phyloP scores from a whole-genome alignment of 2,113 vertebrate species.

The Microcebus ravelobensis region DNA sequence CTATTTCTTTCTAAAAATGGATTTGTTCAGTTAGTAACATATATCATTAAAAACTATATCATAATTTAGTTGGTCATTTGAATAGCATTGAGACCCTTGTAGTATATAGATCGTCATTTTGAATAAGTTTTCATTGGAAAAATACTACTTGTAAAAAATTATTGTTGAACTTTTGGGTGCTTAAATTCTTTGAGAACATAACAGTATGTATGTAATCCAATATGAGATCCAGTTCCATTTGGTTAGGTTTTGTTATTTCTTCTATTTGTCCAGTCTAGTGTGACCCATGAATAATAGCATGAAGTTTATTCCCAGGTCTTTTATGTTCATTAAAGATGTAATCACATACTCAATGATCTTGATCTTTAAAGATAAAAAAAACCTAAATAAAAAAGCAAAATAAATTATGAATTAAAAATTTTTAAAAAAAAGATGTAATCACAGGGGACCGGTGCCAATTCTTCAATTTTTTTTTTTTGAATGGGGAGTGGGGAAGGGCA shows the following conservation, averaged over 20 bases:
- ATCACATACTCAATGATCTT: neutral
- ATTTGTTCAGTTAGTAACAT: conserved; percentile 13
- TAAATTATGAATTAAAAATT: no score
- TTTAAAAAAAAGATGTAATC: neutral
- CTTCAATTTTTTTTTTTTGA: conserved; percentile 48
- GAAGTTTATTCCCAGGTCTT: conserved; percentile 29
- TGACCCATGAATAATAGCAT: neutral
- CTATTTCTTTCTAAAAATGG: conserved; percentile 7
- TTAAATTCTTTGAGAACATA: conserved; percentile 27
- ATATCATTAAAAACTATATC: neutral
- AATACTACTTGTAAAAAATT: conserved; percentile 35
- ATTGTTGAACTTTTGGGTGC: neutral
- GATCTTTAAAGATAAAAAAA: no score
- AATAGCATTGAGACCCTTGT: neutral
- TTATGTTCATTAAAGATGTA: conserved; percentile 7
- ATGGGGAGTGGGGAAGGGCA: neutral
- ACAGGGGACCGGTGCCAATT: neutral
- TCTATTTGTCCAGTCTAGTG: neutral
- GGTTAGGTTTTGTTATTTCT: conserved; percentile 25
- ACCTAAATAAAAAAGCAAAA: no score
- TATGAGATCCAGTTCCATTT: neutral
- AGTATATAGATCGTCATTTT: neutral
- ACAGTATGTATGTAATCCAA: neutral
- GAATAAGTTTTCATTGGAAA: conserved; percentile 23
- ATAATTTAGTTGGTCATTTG: conserved; percentile 28